phyloP scores from a whole-genome alignment of 1,140 invertebrate species.

The Drosophila gunungcola region DNA sequence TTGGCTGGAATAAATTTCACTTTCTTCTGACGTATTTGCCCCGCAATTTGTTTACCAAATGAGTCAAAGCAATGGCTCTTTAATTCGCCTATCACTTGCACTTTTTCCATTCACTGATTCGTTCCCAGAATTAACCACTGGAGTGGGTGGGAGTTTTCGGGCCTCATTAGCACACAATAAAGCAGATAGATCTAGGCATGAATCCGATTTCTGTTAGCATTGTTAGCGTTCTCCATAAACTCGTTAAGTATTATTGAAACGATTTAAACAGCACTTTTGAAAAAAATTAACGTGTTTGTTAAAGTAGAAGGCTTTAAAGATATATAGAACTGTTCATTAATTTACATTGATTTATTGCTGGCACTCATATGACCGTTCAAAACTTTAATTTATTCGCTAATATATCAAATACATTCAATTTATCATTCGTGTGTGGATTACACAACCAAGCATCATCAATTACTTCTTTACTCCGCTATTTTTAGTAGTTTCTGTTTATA shows the following conservation, averaged over 20 bases:
- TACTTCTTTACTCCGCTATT: slow-evolving; percentile 46
- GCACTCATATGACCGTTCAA: slow-evolving; percentile 1
- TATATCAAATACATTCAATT: slow-evolving; percentile 28
- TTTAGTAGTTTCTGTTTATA: slow-evolving; percentile 16
- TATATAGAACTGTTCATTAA: neutral
- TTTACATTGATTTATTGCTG: slow-evolving; percentile 10
- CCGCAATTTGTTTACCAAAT: slow-evolving; percentile 45
- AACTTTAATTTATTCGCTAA: slow-evolving; percentile 22
- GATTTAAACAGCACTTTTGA: slow-evolving; percentile 36
- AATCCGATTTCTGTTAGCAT: slow-evolving; percentile 48
- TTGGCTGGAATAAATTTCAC: slow-evolving; percentile 60
- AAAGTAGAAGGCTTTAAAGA: slow-evolving; percentile 4
- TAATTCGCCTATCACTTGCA: slow-evolving; percentile 49
- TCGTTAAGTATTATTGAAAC: slow-evolving; percentile 49
- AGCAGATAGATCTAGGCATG: slow-evolving; percentile 39
- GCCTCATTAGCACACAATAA: slow-evolving; percentile 78
- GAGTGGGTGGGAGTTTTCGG: slow-evolving; percentile 60
- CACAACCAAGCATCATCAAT: slow-evolving; percentile 27
- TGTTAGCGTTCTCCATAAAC: slow-evolving; percentile 60
- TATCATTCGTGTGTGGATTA: slow-evolving; percentile 24
- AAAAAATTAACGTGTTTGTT: slow-evolving; percentile 38
- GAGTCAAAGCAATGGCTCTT: slow-evolving; percentile 45
- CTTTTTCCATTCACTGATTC: slow-evolving; percentile 41
- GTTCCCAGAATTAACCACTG: slow-evolving; percentile 24
- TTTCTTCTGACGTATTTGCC: slow-evolving; percentile 63